Percentiles rank a stretch among this genome's conserved stretches.
These are phyloP conservation scores for Aphelenchoides fujianensis DNA, from an alignment of 1,140 invertebrate species.

Conservation along the genomic window DNA sequence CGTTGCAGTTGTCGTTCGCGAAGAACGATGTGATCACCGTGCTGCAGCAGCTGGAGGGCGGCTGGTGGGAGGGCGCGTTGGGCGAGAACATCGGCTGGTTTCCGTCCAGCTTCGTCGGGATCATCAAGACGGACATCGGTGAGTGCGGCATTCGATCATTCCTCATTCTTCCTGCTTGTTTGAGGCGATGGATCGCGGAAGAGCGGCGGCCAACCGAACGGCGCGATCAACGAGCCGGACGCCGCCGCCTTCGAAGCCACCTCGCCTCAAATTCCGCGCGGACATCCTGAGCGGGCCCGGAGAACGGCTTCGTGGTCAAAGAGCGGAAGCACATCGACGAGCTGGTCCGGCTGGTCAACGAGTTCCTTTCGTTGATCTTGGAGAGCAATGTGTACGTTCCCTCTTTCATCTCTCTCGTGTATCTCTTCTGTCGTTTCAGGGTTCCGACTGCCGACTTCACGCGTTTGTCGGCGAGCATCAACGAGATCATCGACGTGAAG, in stretches of 20 bases:
- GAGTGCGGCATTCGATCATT: background rate
- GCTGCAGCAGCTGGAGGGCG: constrained; percentile 87
- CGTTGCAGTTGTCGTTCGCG: constrained; percentile 80
- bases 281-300: constrained; percentile 18
- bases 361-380: constrained; percentile 75
- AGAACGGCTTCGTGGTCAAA: constrained; percentile 22
- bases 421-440: background rate
- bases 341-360: constrained; percentile 77
- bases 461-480: background rate
- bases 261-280: constrained; percentile 11
- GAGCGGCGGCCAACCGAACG: constrained; percentile 24
- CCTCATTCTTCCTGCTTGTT: background rate
- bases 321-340: constrained; percentile 75
- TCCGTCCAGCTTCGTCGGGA: constrained; percentile 89
- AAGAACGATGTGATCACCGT: constrained; percentile 95
- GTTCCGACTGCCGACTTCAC: background rate
- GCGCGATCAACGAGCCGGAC: constrained; percentile 2
- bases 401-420: background rate
- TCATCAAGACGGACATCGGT: constrained; percentile 37
- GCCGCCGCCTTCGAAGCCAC: background rate
- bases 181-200: constrained; percentile 17
- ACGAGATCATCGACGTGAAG: constrained; percentile 21
- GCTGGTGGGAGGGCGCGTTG: constrained; percentile 97
- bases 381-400: constrained; percentile 68
- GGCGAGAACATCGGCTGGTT: constrained; percentile 95